phyloP scores from a whole-genome alignment of 1,140 invertebrate genomes.

The Drosophila simulans region DNA sequence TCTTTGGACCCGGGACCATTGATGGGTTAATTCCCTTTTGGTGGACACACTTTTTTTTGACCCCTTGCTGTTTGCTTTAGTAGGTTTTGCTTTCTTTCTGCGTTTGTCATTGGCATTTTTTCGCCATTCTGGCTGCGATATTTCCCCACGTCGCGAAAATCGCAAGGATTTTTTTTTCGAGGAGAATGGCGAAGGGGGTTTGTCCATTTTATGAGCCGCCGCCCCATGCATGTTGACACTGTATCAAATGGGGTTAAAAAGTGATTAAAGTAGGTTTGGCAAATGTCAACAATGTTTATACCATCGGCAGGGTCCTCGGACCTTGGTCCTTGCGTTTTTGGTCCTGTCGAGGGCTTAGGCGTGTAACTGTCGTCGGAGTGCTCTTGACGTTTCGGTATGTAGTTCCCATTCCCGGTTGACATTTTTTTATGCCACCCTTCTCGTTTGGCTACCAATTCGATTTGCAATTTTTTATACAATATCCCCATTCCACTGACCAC shows the following conservation, averaged over 20 bases:
- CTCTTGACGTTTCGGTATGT: slow-evolving; percentile 77
- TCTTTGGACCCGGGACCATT: background rate
- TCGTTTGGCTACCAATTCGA: slow-evolving; percentile 71
- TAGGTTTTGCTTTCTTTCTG: slow-evolving; percentile 60
- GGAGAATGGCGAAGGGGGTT: slow-evolving; percentile 1
- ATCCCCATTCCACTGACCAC: background rate
- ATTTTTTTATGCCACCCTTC: background rate
- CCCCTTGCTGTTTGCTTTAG: slow-evolving; percentile 28
- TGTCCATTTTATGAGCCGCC: slow-evolving; percentile 79
- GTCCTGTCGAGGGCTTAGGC: slow-evolving; percentile 58
- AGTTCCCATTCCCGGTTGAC: background rate
- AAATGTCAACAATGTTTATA: slow-evolving; percentile 84
- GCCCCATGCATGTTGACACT: slow-evolving; percentile 78
- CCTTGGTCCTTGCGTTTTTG: slow-evolving; percentile 10
- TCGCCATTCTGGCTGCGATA: slow-evolving; percentile 39
- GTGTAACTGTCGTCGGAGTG: slow-evolving; percentile 78
- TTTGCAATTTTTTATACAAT: slow-evolving; percentile 76
- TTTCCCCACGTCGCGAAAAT: slow-evolving; percentile 41
- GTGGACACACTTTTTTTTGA: slow-evolving; percentile 38
- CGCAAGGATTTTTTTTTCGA: background rate
- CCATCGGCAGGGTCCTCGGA: slow-evolving; percentile 63
- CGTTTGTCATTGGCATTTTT: slow-evolving; percentile 81
- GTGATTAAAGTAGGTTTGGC: slow-evolving; percentile 84
- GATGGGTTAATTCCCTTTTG: slow-evolving; percentile 12
- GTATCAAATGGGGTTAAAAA: slow-evolving; percentile 85